Evolutionary conservation across 2,888 invertebrate genomes (phyloP), one percentile per base, ranked within the genome.

Genomic region (Pecten maximus): DNA sequence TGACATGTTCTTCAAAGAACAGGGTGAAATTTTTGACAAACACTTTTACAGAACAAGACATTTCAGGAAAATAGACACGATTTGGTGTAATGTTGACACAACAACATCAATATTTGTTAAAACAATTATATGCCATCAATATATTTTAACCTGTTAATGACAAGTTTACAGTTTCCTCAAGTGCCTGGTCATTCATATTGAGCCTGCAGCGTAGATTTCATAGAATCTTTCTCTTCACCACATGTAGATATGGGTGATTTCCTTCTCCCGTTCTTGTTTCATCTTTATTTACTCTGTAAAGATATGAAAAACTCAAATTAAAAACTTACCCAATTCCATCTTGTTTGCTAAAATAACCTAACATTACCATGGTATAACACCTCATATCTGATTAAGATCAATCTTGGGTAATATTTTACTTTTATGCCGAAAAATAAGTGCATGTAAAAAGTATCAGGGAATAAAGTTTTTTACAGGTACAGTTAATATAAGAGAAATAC

Each of bases 41-140:
- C 35, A 15, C 2, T 28, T 28, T 35, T 28, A 35, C 35, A 74
- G n/a, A 23, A 16, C 6, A 54, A 6, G 54, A 35, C 28, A 74
- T 74, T 54, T 54, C 74, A 8, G 28, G 74, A 74, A 74, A 74
- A 74, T 74, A 74, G 74, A 74, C 28, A 74, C 74, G 6, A 74
- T 74, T 74, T 28, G 74, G 74, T 74, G 74, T 23, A 74, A 19
- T 0, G 1, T 54, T 54, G 19, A 74, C 74, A 35, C 74, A 74
- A 74, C 12, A 74, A 35, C 8, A 35, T 2, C 35, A 23, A 74
- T 10, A 74, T 35, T 15, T 35, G 35, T 10, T 28, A 74, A 35
- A 28, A 74, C 35, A 74, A 35, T 35, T 8, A 10, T n/a, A n/a
- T 74, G 74, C 23, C 74, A 28, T 74, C 35, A 3, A 19, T 23